Conservation (phyloP, 1,140 invertebrate genomes). For the Drosophila kikkawai region DNA sequence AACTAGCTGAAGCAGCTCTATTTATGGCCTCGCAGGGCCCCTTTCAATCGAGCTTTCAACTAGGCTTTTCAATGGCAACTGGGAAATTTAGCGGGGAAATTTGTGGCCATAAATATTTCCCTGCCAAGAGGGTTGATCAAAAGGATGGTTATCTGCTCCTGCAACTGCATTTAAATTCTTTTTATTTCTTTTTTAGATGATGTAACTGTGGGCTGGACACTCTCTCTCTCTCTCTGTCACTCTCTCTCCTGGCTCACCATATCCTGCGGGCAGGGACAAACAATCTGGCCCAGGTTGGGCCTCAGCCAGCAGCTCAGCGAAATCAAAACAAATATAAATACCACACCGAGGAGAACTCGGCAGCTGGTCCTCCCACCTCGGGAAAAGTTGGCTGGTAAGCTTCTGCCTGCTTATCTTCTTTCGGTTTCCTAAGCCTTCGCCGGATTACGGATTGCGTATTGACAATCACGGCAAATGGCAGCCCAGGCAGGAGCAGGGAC, state of each 20-base stretch:
- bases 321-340: conserved; percentile 70
- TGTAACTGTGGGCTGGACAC: conserved; percentile 1
- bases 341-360: conserved; percentile 34
- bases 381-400: conserved; percentile 42
- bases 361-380: too few relatives aligned
- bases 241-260: neutral
- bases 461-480: conserved; percentile 40
- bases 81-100: conserved; percentile 14
- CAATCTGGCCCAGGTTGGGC: conserved; percentile 13
- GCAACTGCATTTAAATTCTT: neutral
- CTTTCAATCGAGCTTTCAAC: conserved; percentile 32
- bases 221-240: neutral
- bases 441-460: conserved; percentile 52
- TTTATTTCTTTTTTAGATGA: neutral
- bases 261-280: conserved; percentile 35
- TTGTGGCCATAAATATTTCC: conserved; percentile 16
- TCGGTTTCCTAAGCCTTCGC: conserved; percentile 44
- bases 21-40: conserved; percentile 45
- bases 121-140: conserved; percentile 25
- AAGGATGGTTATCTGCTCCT: conserved; percentile 1
- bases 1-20: conserved; percentile 16
- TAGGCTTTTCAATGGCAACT: neutral
- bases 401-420: conserved; percentile 35
- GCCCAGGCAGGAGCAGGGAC: neutral
- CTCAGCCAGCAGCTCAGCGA: conserved; percentile 34